Conservation (phyloP, 2,113 vertebrate species). For the Siniperca chuatsi region DNA sequence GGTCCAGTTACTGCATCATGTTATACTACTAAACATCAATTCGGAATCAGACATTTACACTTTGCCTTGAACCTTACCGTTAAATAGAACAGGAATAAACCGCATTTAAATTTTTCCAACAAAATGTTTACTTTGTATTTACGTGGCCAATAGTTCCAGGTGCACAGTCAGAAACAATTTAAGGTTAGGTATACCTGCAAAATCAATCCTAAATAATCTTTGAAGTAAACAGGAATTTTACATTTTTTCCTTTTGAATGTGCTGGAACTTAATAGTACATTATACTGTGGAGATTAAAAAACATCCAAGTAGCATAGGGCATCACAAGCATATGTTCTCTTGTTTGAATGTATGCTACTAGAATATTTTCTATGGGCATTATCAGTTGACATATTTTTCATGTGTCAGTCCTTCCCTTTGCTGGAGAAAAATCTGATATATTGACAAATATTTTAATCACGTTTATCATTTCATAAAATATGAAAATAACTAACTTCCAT, state of each 20-base stretch:
- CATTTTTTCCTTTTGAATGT: neutral
- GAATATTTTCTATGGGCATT: slow-evolving; percentile 7
- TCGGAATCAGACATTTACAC: neutral
- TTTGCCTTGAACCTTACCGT: neutral
- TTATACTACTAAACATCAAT: neutral
- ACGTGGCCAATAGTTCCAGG: neutral
- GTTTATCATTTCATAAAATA: neutral
- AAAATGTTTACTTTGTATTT: neutral
- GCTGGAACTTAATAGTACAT: neutral
- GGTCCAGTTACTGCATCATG: neutral
- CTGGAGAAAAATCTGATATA: neutral
- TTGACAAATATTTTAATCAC: neutral
- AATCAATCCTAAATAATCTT: neutral
- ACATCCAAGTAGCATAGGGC: neutral
- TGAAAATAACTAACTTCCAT: neutral
- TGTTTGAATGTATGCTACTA: neutral
- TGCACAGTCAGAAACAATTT: neutral
- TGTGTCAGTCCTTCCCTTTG: neutral
- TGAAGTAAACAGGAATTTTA: neutral
- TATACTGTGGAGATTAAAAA: neutral
- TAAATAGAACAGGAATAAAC: neutral
- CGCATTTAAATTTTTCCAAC: neutral
- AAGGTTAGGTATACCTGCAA: neutral
- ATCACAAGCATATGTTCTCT: neutral
- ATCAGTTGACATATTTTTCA: neutral